A percentile compares a stretch with the other conserved stretches of the same genome.
phyloP scores from a whole-genome alignment of 2,113 vertebrate genomes.

The rat (Rattus norvegicus) region DNA sequence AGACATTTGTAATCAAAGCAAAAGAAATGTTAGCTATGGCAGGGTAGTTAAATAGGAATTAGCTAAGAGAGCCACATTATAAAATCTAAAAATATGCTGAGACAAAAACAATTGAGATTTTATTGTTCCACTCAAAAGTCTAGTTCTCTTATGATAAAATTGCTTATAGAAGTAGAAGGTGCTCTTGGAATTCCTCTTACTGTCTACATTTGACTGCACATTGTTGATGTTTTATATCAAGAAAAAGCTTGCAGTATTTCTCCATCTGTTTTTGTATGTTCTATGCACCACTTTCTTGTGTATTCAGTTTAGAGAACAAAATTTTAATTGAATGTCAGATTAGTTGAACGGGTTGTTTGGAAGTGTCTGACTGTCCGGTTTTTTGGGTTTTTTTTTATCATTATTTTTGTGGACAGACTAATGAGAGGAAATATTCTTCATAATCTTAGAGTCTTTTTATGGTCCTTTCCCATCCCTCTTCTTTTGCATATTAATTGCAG shows the following conservation, averaged over 20 bases:
- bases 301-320: slow-evolving; percentile 64
- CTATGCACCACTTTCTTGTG: neutral
- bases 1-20: slow-evolving; percentile 13
- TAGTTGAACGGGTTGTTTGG: slow-evolving; percentile 36
- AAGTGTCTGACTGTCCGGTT: slow-evolving; percentile 48
- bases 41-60: slow-evolving; percentile 5
- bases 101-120: slow-evolving; percentile 49
- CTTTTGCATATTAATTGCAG: neutral
- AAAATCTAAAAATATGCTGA: slow-evolving; percentile 58
- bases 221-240: slow-evolving; percentile 27
- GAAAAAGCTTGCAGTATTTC: slow-evolving; percentile 52
- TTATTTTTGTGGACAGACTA: slow-evolving; percentile 31
- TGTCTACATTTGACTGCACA: slow-evolving; percentile 18
- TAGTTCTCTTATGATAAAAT: slow-evolving; percentile 20
- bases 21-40: neutral
- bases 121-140: slow-evolving; percentile 47
- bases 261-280: slow-evolving; percentile 15
- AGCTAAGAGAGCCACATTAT: slow-evolving; percentile 22
- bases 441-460: neutral
- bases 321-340: slow-evolving; percentile 20
- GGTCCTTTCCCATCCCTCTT: neutral
- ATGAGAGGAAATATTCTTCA: slow-evolving; percentile 8
- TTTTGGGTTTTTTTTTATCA: neutral
- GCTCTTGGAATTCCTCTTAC: slow-evolving; percentile 18
- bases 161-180: slow-evolving; percentile 45